Conservation (phyloP, 2,113 vertebrate species). For the Patagioenas fasciata region DNA sequence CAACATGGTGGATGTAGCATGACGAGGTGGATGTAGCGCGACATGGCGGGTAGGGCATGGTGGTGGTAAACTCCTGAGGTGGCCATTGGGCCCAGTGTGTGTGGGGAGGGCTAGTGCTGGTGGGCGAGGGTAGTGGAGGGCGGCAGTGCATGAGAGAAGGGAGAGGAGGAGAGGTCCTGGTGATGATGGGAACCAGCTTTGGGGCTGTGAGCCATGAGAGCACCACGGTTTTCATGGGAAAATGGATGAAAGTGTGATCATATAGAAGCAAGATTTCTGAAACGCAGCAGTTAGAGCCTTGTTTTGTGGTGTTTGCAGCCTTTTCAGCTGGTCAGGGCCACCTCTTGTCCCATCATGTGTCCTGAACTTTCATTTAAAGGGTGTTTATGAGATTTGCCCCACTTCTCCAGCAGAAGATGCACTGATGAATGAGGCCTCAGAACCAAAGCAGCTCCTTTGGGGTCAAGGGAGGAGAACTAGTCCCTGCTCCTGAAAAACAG, state of each 20-base stretch:
- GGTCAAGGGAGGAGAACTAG: not conserved
- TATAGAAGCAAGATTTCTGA: not conserved
- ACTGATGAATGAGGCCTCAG: not conserved
- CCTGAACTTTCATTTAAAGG: not conserved
- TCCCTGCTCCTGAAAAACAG: not conserved
- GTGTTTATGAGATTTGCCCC: not conserved
- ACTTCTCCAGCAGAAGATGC: not conserved
- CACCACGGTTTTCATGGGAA: not conserved
- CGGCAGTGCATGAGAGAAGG: not conserved
- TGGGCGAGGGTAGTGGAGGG: not conserved
- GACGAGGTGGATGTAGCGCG: constrained; percentile 54
- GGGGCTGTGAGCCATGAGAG: not conserved
- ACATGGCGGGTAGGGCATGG: constrained; percentile 59
- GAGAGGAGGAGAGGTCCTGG: not conserved
- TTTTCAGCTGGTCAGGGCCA: not conserved
- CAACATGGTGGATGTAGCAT: constrained; percentile 55
- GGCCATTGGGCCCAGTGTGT: constrained; percentile 8
- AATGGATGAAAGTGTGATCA: not conserved
- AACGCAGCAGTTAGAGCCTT: not conserved
- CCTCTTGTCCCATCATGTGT: not conserved
- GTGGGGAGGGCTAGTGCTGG: constrained; percentile 43
- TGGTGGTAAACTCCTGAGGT: constrained; percentile 14
- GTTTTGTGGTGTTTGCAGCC: not conserved
- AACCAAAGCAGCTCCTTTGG: not conserved
- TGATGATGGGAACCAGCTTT: rapidly evolving